These are phyloP conservation scores for Pterostichus niger DNA, from an alignment of 2,888 invertebrate genomes.

Conservation along the genomic window DNA sequence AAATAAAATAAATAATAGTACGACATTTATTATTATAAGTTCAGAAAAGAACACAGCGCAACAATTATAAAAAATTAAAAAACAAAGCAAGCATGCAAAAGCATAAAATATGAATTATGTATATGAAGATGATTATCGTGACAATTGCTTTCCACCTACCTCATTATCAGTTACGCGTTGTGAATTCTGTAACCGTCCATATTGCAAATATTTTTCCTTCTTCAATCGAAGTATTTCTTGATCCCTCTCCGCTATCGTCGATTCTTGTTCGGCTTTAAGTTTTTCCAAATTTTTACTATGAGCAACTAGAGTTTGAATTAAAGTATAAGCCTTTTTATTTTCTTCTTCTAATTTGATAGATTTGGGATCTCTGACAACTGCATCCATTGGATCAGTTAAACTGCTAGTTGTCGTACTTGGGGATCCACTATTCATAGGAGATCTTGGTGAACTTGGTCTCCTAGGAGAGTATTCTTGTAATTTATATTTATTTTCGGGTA, in stretches of 20 bases:
- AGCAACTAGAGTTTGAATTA: constrained; percentile 75
- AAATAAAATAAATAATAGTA: constrained; percentile 24
- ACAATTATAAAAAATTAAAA: neutral
- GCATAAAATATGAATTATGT: constrained; percentile 19
- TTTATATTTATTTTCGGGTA: neutral
- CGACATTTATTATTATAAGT: neutral
- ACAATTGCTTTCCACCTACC: constrained; percentile 44
- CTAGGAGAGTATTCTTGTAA: neutral
- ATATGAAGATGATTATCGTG: constrained; percentile 36
- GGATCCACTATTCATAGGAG: neutral
- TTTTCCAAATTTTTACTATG: constrained; percentile 73
- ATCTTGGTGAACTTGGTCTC: neutral
- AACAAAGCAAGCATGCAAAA: constrained; percentile 39
- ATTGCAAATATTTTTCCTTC: constrained; percentile 34
- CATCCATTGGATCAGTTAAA: neutral
- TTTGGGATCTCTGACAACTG: constrained; percentile 69
- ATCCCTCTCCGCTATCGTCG: constrained; percentile 72
- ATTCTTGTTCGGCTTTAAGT: constrained; percentile 73
- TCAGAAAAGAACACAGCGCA: neutral
- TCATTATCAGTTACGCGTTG: constrained; percentile 42
- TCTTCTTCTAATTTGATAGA: constrained; percentile 74
- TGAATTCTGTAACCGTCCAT: neutral
- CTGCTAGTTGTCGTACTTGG: neutral
- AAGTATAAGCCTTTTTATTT: constrained; percentile 75
- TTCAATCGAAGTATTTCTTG: constrained; percentile 70